phyloP scores from a whole-genome alignment of 2,888 invertebrate genomes.

The Pseudococcus viburni region DNA sequence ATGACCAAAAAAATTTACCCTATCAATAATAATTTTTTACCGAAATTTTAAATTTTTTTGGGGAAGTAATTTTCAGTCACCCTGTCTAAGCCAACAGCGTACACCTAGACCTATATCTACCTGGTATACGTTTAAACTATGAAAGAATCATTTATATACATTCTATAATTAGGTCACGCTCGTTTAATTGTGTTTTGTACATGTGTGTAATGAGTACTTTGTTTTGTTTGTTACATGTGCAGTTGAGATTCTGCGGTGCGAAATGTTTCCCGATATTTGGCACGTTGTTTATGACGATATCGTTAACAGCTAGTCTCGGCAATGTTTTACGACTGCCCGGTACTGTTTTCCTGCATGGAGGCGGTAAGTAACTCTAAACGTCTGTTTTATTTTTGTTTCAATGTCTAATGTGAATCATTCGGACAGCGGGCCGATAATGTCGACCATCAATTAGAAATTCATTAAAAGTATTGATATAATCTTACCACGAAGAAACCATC shows the following conservation, averaged over 20 bases:
- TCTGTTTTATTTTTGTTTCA: too few species aligned
- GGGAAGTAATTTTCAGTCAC: too few species aligned
- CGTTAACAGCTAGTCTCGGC: conserved; percentile 75
- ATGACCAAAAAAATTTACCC: too few species aligned
- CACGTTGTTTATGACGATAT: conserved; percentile 74
- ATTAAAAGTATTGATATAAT: too few species aligned
- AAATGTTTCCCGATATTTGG: conserved; percentile 71
- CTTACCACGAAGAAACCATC: too few species aligned
- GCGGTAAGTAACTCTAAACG: conserved; percentile 69
- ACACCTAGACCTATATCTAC: too few species aligned
- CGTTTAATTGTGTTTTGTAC: background rate
- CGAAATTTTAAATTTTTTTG: too few species aligned
- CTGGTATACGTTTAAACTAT: background rate
- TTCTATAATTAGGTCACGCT: background rate
- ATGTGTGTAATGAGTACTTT: background rate
- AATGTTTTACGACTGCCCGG: conserved; percentile 77
- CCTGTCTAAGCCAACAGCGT: too few species aligned
- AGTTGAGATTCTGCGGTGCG: conserved; percentile 69
- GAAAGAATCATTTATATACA: background rate
- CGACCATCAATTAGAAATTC: too few species aligned
- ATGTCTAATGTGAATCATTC: too few species aligned
- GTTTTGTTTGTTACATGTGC: conserved; percentile 59
- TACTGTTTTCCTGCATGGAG: conserved; percentile 76
- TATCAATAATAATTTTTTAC: too few species aligned
- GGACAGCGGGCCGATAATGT: too few species aligned